Evolutionary conservation across 1,140 invertebrate species (phyloP), one percentile per base, ranked within the genome.

Genomic region (Hermatobates lingyangjiaoensis): DNA sequence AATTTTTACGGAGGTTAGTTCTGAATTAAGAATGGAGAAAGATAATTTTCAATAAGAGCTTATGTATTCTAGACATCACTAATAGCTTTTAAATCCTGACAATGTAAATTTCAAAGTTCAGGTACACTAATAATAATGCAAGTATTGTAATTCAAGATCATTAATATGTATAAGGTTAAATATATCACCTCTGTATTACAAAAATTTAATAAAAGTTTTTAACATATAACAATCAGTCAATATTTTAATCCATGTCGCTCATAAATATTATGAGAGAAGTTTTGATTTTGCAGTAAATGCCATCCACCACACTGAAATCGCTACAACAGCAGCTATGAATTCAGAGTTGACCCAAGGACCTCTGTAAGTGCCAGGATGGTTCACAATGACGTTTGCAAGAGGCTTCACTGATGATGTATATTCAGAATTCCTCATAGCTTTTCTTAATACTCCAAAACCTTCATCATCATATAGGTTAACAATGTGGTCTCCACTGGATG

Each of bases 261-360:
- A n/a, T n/a, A n/a, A 42, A 18, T 10, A 5, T 42, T 42, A 42
- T 20, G 78, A 71, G 57, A 81, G 62, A 40, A 90, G 75, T 64
- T 85, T 87, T 54, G 78, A 80, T 66, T 85, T 87, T 55, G 84
- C 79, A 44, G 79, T 78, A 58, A 90, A 81, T 12, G 90, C 91
- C 56, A 83, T 74, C 65, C 92, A 94, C 51, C 83, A 87, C 20
- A 93, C 77, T 38, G 85, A 63, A 53, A 83, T 72, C 2, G 86
- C 82, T 1, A 86, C 64, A 27, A 79, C 66, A 12, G 82, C 81
- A 28, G 90, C 91, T 39, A 94, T 68, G 26, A 92, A 77, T 72
- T 96, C 91, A 12, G 87, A 89, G 60, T 91, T 90, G 12, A 96
- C 74, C 79, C 83, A 86, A 5, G 88, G 88, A 15, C 91, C 91